These are phyloP conservation scores for Notoglanidium macrostoma DNA, from an alignment of 2,797 vertebrate species.

Conservation along the genomic window DNA sequence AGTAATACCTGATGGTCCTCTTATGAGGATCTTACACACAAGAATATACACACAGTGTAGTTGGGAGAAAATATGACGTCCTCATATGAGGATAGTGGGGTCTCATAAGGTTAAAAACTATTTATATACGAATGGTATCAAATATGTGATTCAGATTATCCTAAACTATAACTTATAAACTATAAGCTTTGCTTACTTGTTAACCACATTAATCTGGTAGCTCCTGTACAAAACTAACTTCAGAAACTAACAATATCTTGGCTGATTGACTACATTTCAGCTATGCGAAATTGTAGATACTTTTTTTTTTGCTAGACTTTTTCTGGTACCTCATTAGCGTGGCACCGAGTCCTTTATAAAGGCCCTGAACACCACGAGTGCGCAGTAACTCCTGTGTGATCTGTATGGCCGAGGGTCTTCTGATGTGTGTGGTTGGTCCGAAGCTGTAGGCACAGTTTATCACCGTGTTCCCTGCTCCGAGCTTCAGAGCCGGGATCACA, in stretches of 20 bases:
- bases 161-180: no score
- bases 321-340: conserved; percentile 77
- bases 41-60: no score
- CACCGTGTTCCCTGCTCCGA: conserved; percentile 70
- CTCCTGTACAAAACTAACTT: background rate
- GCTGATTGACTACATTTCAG: background rate
- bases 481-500: conserved; percentile 72
- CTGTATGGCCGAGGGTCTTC: conserved; percentile 75
- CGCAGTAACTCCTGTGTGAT: conserved; percentile 79
- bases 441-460: conserved; percentile 76
- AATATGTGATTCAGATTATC: background rate
- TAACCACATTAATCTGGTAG: background rate
- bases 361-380: conserved; percentile 78
- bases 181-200: background rate
- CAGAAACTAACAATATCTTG: background rate
- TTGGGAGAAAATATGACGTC: no score
- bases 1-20: no score
- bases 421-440: conserved; percentile 62
- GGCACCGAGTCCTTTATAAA: conserved; percentile 82
- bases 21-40: no score
- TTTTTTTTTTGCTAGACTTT: background rate
- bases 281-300: background rate
- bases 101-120: background rate
- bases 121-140: no score
- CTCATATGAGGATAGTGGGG: no score